Base-by-base conservation (phyloP, 2,797 vertebrate genomes). In the Hirundo rustica region DNA sequence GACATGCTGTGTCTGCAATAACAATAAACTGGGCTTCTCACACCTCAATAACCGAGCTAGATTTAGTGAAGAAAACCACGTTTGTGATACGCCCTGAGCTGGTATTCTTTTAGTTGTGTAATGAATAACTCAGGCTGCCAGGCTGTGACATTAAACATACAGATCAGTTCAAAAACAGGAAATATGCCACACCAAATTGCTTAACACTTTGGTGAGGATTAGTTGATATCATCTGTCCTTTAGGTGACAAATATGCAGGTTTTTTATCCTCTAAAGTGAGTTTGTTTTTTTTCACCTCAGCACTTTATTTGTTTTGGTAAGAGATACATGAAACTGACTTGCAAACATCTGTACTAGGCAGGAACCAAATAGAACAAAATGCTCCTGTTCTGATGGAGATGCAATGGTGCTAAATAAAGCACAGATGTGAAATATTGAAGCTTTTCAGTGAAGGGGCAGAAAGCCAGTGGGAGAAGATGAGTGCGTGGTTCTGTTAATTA, bases 151-250 rank as follows among this genome's bases (percentile, higher is more conserved):
- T 70, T 70, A 48, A 66, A 72, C 16, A 22, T 45, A 38, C 1
- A 76, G 44, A 78, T 88, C 15, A 53, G 40, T 85, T 60, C 61
- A 74, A 96, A 96, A 95, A 40, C 78, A 95, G 88, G 95, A 94
- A 95, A 67, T 50, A 78, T 76, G 76, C 89, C 70, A 65, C 89
- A 86, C 91, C 84, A 73, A 91, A 70, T 77, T 8, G 29, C 87
- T 91, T 86, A 86, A 51, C 51, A 22, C 60, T 90, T 50, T 0
- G 1, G 14, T 79, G 48, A 88, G 68, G 38, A 89, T 80, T 40
- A 89, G 48, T 68, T 94, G 80, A 30, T 84, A 66, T 55, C 7
- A 40, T 53, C 38, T 81, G 45, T 42, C 72, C 47, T 96, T 92
- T 51, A 73, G 58, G n/a, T 92, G 71, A 80, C 19, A 72, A 72